Evolutionary conservation across 2,113 vertebrate genomes (phyloP), one percentile per base, ranked within the genome.

Genomic region (Clupea harengus): DNA sequence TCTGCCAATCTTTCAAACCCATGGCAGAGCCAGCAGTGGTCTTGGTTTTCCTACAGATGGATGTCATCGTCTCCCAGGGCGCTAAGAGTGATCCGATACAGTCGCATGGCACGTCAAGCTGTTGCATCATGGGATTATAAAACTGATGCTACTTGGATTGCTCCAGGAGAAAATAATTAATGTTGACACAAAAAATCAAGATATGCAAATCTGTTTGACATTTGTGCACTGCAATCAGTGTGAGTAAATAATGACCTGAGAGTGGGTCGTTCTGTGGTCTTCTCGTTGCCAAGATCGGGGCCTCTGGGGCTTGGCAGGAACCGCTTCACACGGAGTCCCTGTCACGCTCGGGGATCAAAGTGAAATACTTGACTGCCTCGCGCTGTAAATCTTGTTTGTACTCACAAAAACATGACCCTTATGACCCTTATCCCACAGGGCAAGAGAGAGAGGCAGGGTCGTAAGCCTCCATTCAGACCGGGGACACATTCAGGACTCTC

Each of bases 341-440:
- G 92, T 92, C 87, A 89, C 91, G 87, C 78, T 85, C 11, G 50
- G 39, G 84, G 90, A 93, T 93, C 91, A 92, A 93, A 93, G 90
- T 20, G 1, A 85, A 72, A 10, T 88, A 87, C 89, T 89, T 82
- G 85, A 87, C 86, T 89, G 88, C 87, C 60, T 92, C 90, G 90
- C 91, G 90, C 88, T 81, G 85, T 93, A 93, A 94, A 93, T 93
- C 91, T 90, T 91, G 85, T 91, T 94, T 92, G 90, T 90, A 91
- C 84, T 84, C 89, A 92, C 91, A 92, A 91, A 93, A 94, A 94
- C 92, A 90, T 89, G 91, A 93, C 91, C 92, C 88, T 85, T 84
- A 49, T 90, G 90, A 92, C 91, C 89, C 87, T 39, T 39, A 39
- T 39, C 82, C 87, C 44, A 67, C 87, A 82, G 86, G 82, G 84